Percentiles rank a stretch among this genome's conserved stretches.
Conservation (phyloP, 2,113 vertebrate species). For the Cromileptes altivelis region DNA sequence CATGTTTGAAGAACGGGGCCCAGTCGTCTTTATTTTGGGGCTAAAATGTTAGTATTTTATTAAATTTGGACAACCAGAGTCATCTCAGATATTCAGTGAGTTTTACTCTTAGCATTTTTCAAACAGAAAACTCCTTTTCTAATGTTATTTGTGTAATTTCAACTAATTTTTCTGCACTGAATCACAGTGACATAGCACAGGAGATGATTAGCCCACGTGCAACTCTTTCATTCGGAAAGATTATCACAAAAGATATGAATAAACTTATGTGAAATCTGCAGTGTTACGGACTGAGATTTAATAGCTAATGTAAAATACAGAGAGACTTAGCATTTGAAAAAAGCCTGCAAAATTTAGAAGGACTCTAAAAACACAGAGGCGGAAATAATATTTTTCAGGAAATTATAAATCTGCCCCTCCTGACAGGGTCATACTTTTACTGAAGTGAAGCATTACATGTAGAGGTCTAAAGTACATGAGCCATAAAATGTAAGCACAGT, state of each 20-base stretch:
- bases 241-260: not conserved
- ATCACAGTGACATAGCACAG: not conserved
- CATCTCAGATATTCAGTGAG: too few relatives aligned
- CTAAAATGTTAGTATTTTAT: too few relatives aligned
- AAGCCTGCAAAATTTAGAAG: not conserved
- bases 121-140: too few relatives aligned
- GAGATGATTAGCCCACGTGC: not conserved
- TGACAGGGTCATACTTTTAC: too few relatives aligned
- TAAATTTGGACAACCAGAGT: too few relatives aligned
- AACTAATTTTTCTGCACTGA: not conserved
- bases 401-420: too few relatives aligned
- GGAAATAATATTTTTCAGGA: too few relatives aligned
- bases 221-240: not conserved
- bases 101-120: too few relatives aligned
- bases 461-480: slow-evolving; percentile 8
- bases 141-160: not conserved
- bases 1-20: too few relatives aligned
- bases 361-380: too few relatives aligned
- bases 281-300: not conserved
- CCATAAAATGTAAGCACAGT: not conserved
- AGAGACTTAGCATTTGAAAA: not conserved
- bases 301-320: not conserved
- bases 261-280: not conserved
- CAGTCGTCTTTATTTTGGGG: too few relatives aligned
- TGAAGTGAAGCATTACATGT: not conserved